A percentile compares a stretch with the other conserved stretches of the same genome.
Evolutionary conservation across 2,888 invertebrate species (phyloP).

Genomic region (Oscheius onirici): DNA sequence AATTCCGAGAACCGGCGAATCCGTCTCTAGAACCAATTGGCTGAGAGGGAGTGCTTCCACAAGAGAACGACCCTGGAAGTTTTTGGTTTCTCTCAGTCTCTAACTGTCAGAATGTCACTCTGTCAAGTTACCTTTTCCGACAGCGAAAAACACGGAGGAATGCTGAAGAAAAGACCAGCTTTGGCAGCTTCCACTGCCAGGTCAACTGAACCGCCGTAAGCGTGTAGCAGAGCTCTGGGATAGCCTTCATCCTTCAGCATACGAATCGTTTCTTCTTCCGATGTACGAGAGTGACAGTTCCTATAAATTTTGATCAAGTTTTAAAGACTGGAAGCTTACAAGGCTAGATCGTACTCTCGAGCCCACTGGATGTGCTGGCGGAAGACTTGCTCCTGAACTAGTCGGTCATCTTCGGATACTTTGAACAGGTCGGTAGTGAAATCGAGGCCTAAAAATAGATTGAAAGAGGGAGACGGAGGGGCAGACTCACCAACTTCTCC

Average conservation of each 20-base stretch:
- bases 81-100: no score
- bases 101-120: slow-evolving; percentile 4
- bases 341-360: slow-evolving; percentile 38
- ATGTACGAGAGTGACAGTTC: slow-evolving; percentile 74
- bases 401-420: slow-evolving; percentile 70
- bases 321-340: no score
- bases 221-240: slow-evolving; percentile 72
- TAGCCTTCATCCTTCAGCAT: slow-evolving; percentile 71
- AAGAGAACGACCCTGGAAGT: slow-evolving; percentile 71
- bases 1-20: slow-evolving; percentile 74
- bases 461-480: background rate
- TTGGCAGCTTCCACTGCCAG: slow-evolving; percentile 72
- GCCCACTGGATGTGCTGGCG: slow-evolving; percentile 71
- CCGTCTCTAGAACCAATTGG: slow-evolving; percentile 74
- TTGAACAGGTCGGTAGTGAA: slow-evolving; percentile 72
- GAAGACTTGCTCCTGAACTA: slow-evolving; percentile 72
- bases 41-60: slow-evolving; percentile 72
- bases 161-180: slow-evolving; percentile 73
- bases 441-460: slow-evolving; percentile 72
- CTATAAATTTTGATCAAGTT: slow-evolving; percentile 56
- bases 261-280: slow-evolving; percentile 72
- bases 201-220: slow-evolving; percentile 73
- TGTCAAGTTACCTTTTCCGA: slow-evolving; percentile 46
- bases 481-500: slow-evolving; percentile 72
- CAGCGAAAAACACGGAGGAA: slow-evolving; percentile 71